Conservation (phyloP, 2,888 invertebrate species). For the Nomada goodeniana region DNA sequence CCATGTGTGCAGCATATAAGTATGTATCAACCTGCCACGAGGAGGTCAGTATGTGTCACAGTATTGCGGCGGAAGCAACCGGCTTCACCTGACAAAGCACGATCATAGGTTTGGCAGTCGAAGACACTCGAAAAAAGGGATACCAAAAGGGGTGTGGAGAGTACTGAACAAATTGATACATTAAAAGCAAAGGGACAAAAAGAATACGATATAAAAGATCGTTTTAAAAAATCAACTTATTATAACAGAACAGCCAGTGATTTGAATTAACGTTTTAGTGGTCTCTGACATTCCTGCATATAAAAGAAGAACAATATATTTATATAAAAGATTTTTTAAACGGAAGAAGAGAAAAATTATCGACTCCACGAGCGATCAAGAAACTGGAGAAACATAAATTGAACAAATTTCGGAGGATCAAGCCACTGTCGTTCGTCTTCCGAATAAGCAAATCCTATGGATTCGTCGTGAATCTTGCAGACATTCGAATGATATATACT, state of each 20-base stretch:
- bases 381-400: background rate
- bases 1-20: conserved; percentile 63
- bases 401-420: background rate
- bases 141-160: background rate
- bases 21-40: conserved; percentile 59
- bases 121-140: background rate
- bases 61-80: conserved; percentile 52
- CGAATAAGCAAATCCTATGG: background rate
- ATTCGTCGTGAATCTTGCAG: background rate
- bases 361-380: background rate
- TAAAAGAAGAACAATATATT: background rate
- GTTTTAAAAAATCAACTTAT: background rate
- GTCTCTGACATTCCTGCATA: background rate
- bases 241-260: background rate
- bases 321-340: background rate
- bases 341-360: background rate
- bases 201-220: no score
- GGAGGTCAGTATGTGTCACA: conserved; percentile 65
- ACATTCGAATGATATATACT: conserved; percentile 8
- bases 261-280: background rate
- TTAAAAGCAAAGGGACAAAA: background rate
- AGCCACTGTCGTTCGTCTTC: conserved; percentile 21
- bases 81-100: conserved; percentile 30
- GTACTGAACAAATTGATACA: background rate
- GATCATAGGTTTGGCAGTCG: conserved; percentile 11